These are phyloP conservation scores for Cheilosia vernalis DNA, from an alignment of 2,888 invertebrate species.

Conservation along the genomic window DNA sequence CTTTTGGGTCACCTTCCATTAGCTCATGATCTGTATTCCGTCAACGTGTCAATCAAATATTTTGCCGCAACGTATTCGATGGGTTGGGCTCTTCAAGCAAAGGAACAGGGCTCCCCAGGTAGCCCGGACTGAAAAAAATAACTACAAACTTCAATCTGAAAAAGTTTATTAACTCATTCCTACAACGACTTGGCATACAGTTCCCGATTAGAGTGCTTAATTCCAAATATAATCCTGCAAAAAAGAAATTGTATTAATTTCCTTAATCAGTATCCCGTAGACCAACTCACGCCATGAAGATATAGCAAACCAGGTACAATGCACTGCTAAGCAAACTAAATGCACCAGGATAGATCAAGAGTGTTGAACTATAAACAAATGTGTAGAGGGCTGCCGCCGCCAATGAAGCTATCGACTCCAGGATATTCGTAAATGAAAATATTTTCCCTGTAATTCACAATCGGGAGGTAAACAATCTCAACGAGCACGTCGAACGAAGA, in stretches of 20 bases:
- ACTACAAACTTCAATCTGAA: not conserved
- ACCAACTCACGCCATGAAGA: conserved; percentile 79
- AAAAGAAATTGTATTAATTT: not conserved
- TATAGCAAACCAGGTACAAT: conserved; percentile 81
- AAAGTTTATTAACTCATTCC: not conserved
- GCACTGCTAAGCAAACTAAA: conserved; percentile 85
- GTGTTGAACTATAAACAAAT: conserved; percentile 86
- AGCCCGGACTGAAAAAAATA: too few species aligned
- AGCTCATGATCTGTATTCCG: too few species aligned
- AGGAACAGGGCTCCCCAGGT: too few species aligned
- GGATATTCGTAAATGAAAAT: conserved; percentile 87
- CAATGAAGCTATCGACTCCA: conserved; percentile 87
- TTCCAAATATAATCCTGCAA: conserved; percentile 34
- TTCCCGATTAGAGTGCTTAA: conserved; percentile 28
- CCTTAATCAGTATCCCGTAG: not conserved
- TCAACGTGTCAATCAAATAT: too few species aligned
- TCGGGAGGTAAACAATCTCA: too few species aligned
- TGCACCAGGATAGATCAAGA: conserved; percentile 85
- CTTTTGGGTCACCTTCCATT: too few species aligned
- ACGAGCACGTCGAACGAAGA: not conserved
- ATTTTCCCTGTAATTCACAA: conserved; percentile 85
- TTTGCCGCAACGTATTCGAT: too few species aligned
- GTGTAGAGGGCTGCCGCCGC: conserved; percentile 87
- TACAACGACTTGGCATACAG: conserved; percentile 12
- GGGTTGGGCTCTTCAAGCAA: too few species aligned